These are phyloP conservation scores for Hexactinellida sp. DNA, from an alignment of 37 sponge, comb jelly and placozoan genomes.

Conservation along the genomic window DNA sequence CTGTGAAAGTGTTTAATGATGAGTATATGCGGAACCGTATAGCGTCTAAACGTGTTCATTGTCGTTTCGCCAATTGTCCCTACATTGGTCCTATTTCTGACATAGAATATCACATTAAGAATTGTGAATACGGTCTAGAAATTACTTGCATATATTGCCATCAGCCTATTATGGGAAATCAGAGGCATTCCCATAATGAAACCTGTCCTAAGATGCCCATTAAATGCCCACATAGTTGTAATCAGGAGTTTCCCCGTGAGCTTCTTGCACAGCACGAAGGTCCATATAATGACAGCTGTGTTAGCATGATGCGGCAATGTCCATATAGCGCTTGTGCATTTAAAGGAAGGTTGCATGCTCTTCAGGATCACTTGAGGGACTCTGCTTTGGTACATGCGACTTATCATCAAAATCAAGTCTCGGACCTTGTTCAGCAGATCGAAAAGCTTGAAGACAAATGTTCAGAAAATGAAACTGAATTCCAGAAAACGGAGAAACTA, in stretches of 20 bases:
- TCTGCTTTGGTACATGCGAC: background rate
- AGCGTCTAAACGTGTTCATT: background rate
- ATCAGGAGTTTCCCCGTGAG: too few relatives aligned
- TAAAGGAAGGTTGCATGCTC: background rate
- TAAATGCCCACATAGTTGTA: too few relatives aligned
- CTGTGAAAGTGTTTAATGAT: background rate
- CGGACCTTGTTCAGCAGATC: background rate
- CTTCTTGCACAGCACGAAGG: background rate
- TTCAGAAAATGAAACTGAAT: background rate
- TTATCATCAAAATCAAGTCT: background rate
- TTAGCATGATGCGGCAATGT: background rate
- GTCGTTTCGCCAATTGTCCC: background rate
- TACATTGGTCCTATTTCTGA: background rate
- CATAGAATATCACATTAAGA: background rate
- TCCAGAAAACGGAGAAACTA: background rate
- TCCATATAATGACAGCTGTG: background rate
- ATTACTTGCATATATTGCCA: too few relatives aligned
- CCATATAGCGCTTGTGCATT: background rate
- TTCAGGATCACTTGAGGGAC: background rate
- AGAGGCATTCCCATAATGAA: too few relatives aligned
- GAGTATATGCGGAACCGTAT: background rate
- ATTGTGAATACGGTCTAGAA: background rate
- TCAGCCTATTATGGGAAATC: too few relatives aligned
- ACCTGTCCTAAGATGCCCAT: too few relatives aligned
- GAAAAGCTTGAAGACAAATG: background rate